phyloP scores from a whole-genome alignment of 2,113 vertebrate species.

The Urocolius indicus region DNA sequence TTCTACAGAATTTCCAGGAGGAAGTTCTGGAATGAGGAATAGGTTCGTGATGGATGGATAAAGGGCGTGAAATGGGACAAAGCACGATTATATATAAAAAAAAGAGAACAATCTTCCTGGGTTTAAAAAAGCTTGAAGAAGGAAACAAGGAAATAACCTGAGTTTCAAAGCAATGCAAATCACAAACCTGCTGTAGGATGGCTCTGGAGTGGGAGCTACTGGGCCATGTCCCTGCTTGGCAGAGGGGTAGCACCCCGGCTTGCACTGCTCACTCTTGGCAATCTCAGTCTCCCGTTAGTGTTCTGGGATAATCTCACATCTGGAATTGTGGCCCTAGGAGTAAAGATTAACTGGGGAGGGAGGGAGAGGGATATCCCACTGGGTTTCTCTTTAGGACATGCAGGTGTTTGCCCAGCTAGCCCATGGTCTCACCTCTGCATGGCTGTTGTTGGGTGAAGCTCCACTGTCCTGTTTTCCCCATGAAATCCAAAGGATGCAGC shows the following conservation, averaged over 20 bases:
- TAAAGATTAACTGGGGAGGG: not conserved
- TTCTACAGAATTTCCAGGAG: conserved; percentile 1
- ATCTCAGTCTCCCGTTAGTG: not conserved
- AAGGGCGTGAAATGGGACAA: not conserved
- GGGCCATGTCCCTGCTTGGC: not conserved
- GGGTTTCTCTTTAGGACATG: not conserved
- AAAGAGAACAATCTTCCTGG: not conserved
- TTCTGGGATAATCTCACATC: not conserved
- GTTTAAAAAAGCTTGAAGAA: not conserved
- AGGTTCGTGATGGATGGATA: not conserved
- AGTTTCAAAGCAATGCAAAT: conserved; percentile 55
- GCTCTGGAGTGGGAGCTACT: not conserved
- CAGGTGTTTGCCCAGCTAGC: not conserved
- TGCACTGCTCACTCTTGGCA: not conserved
- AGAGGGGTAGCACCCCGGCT: not conserved
- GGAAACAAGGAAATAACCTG: not conserved
- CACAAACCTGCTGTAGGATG: not conserved
- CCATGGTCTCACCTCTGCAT: not conserved
- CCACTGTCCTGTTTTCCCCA: not conserved
- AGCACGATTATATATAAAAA: not conserved
- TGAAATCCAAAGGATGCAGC: not conserved
- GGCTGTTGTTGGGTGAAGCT: not conserved
- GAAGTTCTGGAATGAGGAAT: not conserved
- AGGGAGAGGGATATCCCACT: not conserved
- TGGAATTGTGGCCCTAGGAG: not conserved